Evolutionary conservation across 1,140 invertebrate genomes (phyloP), one percentile per base, ranked within the genome.

Genomic region (Asbolus verrucosus): DNA sequence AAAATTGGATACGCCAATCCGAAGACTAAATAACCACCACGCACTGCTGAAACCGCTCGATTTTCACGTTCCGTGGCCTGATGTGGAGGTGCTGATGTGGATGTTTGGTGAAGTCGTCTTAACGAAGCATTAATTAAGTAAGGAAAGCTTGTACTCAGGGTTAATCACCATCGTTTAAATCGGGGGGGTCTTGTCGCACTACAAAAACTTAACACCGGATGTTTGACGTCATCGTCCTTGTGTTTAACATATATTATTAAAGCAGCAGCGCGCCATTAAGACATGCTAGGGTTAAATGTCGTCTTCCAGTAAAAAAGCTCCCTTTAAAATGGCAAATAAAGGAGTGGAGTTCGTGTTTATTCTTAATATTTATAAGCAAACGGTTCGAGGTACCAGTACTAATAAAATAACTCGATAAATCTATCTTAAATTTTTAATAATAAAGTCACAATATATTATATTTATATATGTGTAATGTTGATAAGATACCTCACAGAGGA

Each of bases 181-280:
- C 46, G 46, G 19, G 46, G 46, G 46, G 46, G 46, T 54, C 46
- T 54, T 27, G 19, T 54, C 27, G 46, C 24, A 21, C 24, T 54
- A 62, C 59, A 62, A 62, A 62, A 38, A 62, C 59, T 62, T 33
- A 39, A 19, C 59, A 62, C 30, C 59, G 59, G 59, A 62, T 62
- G 36, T 62, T 62, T 62, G 36, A 62, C 46, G 46, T 54, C 46
- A 54, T 54, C 46, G 46, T 54, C 46, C 46, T 54, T 54, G 46
- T 54, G 46, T 54, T 54, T 54, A 54, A 54, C 46, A 54, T 54
- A n/a, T n/a, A 54, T 54, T 54, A 54, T 54, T 54, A 54, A 54
- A 54, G 46, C 46, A 54, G 46, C 46, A 54, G 46, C 46, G 46
- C 46, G 46, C 46, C 46, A 14, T 54, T 54, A 54, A n/a, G n/a